These are phyloP conservation scores for Holotrichia oblita DNA, from an alignment of 1,140 invertebrate genomes.

Conservation along the genomic window DNA sequence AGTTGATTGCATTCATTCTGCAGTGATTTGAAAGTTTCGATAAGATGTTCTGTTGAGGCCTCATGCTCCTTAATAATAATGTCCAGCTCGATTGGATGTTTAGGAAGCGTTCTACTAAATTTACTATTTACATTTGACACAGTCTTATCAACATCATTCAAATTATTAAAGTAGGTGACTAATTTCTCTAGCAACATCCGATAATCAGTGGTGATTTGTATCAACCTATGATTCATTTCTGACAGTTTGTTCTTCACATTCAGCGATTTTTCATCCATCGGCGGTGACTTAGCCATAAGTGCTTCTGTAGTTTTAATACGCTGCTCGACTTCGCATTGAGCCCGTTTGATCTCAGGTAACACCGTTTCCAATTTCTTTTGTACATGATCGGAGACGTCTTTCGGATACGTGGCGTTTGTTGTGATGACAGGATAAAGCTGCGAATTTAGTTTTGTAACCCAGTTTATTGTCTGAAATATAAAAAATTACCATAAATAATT, in stretches of 20 bases:
- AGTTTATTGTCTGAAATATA: constrained; percentile 74
- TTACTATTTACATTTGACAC: constrained; percentile 49
- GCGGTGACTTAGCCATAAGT: constrained; percentile 56
- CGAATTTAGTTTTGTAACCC: constrained; percentile 77
- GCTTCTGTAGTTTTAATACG: constrained; percentile 73
- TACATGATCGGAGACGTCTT: constrained; percentile 68
- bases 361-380: constrained; percentile 70
- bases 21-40: constrained; percentile 70
- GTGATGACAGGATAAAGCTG: constrained; percentile 82
- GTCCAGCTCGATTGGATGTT: constrained; percentile 64
- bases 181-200: constrained; percentile 78
- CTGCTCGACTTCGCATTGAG: constrained; percentile 75
- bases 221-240: constrained; percentile 73
- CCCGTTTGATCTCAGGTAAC: constrained; percentile 70
- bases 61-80: constrained; percentile 69
- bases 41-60: constrained; percentile 66
- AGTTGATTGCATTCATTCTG: constrained; percentile 71
- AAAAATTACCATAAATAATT: constrained; percentile 45
- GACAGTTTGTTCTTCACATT: constrained; percentile 67
- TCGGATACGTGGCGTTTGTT: constrained; percentile 68
- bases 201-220: constrained; percentile 76
- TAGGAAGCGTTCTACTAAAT: constrained; percentile 57
- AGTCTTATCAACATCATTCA: constrained; percentile 69
- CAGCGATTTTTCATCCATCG: constrained; percentile 55
- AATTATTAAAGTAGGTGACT: constrained; percentile 73